Percentiles rank a stretch among this genome's conserved stretches.
Evolutionary conservation across 1,140 invertebrate species (phyloP).

Genomic region (Panagrolaimus sp.): DNA sequence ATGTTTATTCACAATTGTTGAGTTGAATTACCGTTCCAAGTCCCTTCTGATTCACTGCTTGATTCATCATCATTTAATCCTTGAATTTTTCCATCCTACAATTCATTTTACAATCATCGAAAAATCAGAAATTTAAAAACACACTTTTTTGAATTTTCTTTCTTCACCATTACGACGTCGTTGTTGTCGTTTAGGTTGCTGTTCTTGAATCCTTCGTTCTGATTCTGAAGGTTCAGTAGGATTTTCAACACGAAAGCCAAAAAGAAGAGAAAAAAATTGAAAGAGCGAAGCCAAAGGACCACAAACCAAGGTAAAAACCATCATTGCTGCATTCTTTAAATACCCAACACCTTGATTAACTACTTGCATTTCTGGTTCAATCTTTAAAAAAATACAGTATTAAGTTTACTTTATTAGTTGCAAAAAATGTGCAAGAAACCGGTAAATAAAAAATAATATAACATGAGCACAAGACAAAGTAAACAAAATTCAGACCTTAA

Average conservation of each 20-base stretch:
- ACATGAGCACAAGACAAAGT: not conserved
- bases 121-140: not conserved
- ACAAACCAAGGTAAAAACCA: not conserved
- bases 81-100: not conserved
- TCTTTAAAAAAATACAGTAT: not conserved
- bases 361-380: constrained; percentile 2
- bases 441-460: not conserved
- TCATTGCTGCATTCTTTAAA: not conserved
- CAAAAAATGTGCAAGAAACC: not conserved
- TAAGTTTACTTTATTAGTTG: not conserved
- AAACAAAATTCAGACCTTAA: constrained; percentile 10
- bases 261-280: not conserved
- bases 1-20: not conserved
- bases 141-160: not conserved
- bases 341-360: not conserved
- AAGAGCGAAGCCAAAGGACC: not conserved
- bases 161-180: not conserved
- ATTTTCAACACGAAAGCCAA: constrained; percentile 6
- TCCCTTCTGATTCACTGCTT: not conserved
- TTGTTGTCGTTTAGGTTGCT: not conserved
- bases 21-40: constrained; percentile 12
- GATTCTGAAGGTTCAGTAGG: not conserved
- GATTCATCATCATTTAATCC: constrained; percentile 1
- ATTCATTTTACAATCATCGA: not conserved
- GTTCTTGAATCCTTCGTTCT: not conserved